A percentile compares a stretch with the other conserved stretches of the same genome.
Evolutionary conservation across 2,113 vertebrate genomes (phyloP).

Genomic region (Ptilorrhoa leucosticta): DNA sequence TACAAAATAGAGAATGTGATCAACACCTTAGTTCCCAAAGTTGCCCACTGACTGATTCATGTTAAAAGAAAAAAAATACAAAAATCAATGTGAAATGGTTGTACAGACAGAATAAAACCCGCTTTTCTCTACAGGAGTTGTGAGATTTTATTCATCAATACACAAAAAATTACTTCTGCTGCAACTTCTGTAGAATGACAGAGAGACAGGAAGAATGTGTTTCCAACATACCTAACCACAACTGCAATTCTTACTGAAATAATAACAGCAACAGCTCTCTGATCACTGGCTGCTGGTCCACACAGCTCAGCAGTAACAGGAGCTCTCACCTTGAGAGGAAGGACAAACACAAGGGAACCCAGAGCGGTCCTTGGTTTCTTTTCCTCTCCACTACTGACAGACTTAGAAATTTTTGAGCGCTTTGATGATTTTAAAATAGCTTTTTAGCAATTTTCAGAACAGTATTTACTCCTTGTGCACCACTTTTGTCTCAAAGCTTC

Average conservation of each 20-base stretch:
- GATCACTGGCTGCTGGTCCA: neutral
- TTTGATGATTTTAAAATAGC: neutral
- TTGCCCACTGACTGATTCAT: neutral
- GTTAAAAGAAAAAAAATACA: neutral
- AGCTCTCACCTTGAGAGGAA: neutral
- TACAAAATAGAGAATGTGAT: neutral
- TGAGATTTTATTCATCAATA: neutral
- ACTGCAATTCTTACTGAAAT: neutral
- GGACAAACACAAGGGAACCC: neutral
- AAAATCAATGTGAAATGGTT: neutral
- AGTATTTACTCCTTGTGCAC: neutral
- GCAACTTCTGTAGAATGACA: neutral
- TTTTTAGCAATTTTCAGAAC: neutral
- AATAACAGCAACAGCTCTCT: neutral
- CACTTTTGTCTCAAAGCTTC: neutral
- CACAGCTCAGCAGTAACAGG: neutral
- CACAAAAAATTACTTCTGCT: neutral
- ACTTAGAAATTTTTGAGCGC: neutral
- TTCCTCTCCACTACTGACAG: neutral
- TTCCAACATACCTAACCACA: neutral
- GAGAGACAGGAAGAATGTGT: neutral
- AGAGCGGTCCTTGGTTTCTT: accelerated
- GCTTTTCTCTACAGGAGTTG: neutral
- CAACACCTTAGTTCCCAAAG: neutral
- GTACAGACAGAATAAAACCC: neutral